Percentiles rank a stretch among this genome's conserved stretches.
Conservation (phyloP, 2,113 vertebrate species). For the Melanerpes formicivorus region DNA sequence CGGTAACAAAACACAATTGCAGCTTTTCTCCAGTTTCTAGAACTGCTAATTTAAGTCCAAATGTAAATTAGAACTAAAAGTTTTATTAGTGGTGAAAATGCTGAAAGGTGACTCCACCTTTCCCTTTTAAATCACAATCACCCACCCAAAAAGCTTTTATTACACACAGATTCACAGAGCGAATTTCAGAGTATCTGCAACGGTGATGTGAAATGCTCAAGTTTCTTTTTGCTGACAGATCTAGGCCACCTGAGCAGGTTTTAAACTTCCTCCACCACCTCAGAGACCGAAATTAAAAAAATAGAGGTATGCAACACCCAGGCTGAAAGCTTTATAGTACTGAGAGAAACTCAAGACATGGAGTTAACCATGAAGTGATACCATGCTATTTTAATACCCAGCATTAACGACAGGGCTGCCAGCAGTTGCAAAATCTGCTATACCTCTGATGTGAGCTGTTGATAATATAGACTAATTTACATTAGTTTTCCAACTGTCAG, state of each 20-base stretch:
- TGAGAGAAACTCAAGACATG: neutral
- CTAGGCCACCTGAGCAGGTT: constrained; percentile 55
- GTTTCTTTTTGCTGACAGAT: constrained; percentile 57
- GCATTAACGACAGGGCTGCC: neutral
- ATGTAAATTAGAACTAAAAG: constrained; percentile 3
- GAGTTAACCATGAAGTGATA: neutral
- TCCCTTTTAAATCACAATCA: constrained; percentile 42
- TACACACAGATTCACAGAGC: neutral
- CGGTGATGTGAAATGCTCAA: neutral
- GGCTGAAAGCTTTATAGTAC: neutral
- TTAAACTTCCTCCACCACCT: constrained; percentile 39
- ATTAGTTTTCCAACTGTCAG: neutral
- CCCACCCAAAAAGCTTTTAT: constrained; percentile 32
- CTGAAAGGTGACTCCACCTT: neutral
- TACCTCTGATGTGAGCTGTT: neutral
- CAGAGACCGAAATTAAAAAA: constrained; percentile 44
- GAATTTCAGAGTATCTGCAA: constrained; percentile 37
- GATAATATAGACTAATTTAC: neutral
- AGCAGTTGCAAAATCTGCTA: neutral
- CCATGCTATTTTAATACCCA: neutral
- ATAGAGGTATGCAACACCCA: neutral
- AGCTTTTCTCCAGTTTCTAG: neutral
- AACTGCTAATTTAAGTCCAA: neutral
- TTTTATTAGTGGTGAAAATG: constrained; percentile 7
- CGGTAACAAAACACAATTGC: neutral